phyloP scores from a whole-genome alignment of 2,888 invertebrate species.

The Barypeithes pellucidus region DNA sequence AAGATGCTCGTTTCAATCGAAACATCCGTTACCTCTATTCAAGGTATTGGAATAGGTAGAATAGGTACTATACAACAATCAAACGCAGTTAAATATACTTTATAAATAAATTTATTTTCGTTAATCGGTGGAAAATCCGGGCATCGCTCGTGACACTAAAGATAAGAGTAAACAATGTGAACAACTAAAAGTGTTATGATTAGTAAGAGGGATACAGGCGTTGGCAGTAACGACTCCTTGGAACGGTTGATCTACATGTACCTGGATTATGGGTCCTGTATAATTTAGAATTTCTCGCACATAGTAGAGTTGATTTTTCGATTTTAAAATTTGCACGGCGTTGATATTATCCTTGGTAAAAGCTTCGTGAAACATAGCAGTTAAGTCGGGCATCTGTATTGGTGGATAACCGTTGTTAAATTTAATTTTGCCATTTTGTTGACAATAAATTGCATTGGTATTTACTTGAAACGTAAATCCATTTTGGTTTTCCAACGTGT shows the following conservation, averaged over 20 bases:
- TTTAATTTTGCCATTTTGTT: background rate
- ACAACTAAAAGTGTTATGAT: background rate
- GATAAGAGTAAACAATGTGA: background rate
- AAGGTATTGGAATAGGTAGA: background rate
- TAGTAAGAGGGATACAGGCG: background rate
- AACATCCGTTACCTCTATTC: background rate
- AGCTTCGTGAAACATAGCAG: background rate
- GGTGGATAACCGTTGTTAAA: background rate
- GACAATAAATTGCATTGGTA: background rate
- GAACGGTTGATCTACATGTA: background rate
- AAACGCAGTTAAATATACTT: background rate
- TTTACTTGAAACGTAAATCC: background rate
- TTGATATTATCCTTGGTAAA: background rate
- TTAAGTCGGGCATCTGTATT: background rate
- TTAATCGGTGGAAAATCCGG: background rate
- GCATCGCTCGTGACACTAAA: background rate
- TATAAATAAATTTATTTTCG: background rate
- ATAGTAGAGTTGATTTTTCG: background rate
- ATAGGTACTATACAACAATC: background rate
- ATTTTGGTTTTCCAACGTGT: too few species aligned
- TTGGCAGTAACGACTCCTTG: background rate
- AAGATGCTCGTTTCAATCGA: background rate
- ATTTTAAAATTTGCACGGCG: background rate
- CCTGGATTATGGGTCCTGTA: background rate
- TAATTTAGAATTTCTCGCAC: background rate